Conservation (phyloP, 2,113 vertebrate genomes). For the Eptesicus fuscus region DNA sequence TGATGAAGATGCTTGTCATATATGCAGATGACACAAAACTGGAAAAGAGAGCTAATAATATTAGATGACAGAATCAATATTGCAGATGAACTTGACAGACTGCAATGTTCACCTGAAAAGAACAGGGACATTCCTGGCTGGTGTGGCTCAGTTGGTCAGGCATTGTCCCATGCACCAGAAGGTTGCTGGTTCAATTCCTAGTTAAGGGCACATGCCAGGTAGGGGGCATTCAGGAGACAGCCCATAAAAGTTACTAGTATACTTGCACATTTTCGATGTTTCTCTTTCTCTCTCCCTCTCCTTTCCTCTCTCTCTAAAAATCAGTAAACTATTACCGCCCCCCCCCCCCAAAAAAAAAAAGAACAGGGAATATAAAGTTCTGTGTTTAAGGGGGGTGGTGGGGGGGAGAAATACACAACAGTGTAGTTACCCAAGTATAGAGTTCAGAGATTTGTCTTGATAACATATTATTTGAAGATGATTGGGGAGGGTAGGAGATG, state of each 20-base stretch:
- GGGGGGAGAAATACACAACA: not conserved
- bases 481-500: not conserved
- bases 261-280: not conserved
- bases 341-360: not conserved
- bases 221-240: not conserved
- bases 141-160: not conserved
- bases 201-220: not conserved
- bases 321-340: not conserved
- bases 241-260: not conserved
- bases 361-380: not conserved
- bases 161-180: not conserved
- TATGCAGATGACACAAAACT: not conserved
- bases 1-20: conserved; percentile 38
- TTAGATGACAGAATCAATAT: conserved; percentile 27
- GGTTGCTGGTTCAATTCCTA: not conserved
- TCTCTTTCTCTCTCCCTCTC: not conserved
- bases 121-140: not conserved
- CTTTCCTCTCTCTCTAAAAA: not conserved
- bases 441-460: not conserved
- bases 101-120: not conserved
- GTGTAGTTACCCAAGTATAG: not conserved
- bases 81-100: not conserved
- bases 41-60: conserved; percentile 2
- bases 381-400: not conserved
- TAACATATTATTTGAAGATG: conserved; percentile 19